Conservation (phyloP, 1,140 invertebrate species). For the Eurosta solidaginis region DNA sequence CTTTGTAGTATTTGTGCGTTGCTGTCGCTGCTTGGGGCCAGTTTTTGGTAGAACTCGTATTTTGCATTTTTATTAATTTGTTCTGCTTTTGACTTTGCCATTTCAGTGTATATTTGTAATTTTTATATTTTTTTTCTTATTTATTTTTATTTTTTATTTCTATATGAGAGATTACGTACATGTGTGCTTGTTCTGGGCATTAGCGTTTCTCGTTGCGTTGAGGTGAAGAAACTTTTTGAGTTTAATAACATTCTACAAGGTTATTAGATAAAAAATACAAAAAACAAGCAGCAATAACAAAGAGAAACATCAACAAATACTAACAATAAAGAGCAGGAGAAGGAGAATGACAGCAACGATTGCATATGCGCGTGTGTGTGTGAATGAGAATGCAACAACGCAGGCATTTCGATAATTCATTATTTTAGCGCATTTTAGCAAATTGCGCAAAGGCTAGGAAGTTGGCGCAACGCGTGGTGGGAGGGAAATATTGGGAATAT, state of each 20-base stretch:
- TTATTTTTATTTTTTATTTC: constrained; percentile 5
- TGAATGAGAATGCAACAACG: background rate
- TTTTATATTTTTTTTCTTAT: background rate
- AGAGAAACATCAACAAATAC: background rate
- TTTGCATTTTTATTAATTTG: constrained; percentile 10
- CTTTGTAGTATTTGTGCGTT: background rate
- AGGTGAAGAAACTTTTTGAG: constrained; percentile 60
- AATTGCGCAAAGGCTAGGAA: background rate
- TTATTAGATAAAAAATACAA: constrained; percentile 58
- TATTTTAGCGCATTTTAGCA: background rate
- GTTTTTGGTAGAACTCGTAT: background rate
- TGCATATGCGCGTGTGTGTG: background rate
- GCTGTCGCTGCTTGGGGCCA: background rate
- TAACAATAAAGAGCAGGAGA: background rate
- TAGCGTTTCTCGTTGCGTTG: constrained; percentile 34
- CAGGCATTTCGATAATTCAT: background rate
- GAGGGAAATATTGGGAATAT: background rate
- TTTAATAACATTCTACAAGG: constrained; percentile 60
- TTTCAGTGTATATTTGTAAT: constrained; percentile 12
- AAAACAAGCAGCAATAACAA: constrained; percentile 14
- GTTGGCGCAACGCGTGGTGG: background rate
- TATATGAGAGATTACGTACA: too few species aligned
- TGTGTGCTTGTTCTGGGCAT: constrained; percentile 33
- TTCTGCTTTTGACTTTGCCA: constrained; percentile 15
- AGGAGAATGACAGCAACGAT: background rate